These are phyloP conservation scores for Amaurobius ferox DNA, from an alignment of 2,888 invertebrate genomes.

Conservation along the genomic window DNA sequence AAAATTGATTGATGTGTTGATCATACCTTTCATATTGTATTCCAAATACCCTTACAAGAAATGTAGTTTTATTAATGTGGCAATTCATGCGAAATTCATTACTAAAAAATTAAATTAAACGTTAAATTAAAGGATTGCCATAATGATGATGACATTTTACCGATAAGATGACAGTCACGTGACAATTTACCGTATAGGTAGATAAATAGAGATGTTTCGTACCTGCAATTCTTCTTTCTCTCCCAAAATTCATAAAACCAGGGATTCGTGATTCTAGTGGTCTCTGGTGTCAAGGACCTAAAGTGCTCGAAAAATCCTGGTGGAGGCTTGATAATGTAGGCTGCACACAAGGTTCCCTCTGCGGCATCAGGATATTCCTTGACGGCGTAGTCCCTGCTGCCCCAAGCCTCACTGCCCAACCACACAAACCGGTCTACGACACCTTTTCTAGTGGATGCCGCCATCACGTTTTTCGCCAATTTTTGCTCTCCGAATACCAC, in stretches of 20 bases:
- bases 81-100: no score
- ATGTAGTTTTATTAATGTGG: no score
- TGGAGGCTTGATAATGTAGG: constrained; percentile 79
- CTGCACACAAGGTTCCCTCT: constrained; percentile 80
- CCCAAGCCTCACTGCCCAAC: constrained; percentile 81
- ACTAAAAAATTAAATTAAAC: no score
- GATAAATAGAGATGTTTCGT: constrained; percentile 26
- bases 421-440: constrained; percentile 78
- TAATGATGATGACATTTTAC: no score
- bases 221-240: constrained; percentile 77
- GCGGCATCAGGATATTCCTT: constrained; percentile 77
- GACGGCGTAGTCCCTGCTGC: constrained; percentile 75
- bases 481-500: constrained; percentile 80
- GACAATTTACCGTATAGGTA: no score
- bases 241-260: constrained; percentile 81
- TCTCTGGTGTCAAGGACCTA: constrained; percentile 76
- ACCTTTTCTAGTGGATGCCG: constrained; percentile 78
- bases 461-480: constrained; percentile 78
- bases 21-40: no score
- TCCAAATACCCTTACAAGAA: no score
- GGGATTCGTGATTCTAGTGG: constrained; percentile 78
- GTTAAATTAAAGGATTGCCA: no score
- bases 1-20: no score
- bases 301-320: constrained; percentile 80
- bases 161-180: no score